Evolutionary conservation across 1,140 invertebrate genomes (phyloP).

Genomic region (Apis mellifera): DNA sequence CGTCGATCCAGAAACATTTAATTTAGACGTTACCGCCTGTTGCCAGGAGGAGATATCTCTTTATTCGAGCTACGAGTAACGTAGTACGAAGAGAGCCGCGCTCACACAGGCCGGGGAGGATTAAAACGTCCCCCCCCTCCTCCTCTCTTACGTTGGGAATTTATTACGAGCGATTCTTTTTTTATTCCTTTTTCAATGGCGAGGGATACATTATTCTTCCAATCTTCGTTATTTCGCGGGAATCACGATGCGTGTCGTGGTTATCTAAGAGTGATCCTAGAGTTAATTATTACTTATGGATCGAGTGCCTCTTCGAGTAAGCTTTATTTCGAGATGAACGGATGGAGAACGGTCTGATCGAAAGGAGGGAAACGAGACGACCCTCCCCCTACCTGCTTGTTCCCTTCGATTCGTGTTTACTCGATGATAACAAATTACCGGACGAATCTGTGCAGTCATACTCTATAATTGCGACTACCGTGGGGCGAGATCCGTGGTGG

Average conservation of each 20-base stretch:
- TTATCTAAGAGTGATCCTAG: too few species aligned
- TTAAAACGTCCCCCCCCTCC: conserved; percentile 37
- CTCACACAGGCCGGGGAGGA: conserved; percentile 39
- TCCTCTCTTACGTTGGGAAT: conserved; percentile 6
- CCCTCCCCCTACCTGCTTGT: conserved; percentile 50
- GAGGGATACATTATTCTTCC: background rate
- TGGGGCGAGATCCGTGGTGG: conserved; percentile 52
- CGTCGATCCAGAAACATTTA: conserved; percentile 75
- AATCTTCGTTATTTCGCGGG: too few species aligned
- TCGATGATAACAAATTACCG: conserved; percentile 78
- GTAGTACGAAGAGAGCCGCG: conserved; percentile 6
- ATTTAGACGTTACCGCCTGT: conserved; percentile 73
- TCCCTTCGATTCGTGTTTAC: conserved; percentile 71
- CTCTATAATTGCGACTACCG: conserved; percentile 78
- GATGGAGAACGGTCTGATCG: too few species aligned
- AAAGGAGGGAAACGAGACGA: background rate
- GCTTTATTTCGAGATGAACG: too few species aligned
- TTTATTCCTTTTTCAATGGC: background rate
- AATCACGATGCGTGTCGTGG: too few species aligned
- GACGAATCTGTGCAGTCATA: conserved; percentile 79
- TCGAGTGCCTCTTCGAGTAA: too few species aligned
- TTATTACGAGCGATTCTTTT: conserved; percentile 39
- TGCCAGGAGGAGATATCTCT: conserved; percentile 69
- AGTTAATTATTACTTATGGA: too few species aligned
- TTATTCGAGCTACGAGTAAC: conserved; percentile 58